Base-by-base conservation (phyloP, 35 echinoderm and acorn worm genomes). In the Stichopus chloronotus region DNA sequence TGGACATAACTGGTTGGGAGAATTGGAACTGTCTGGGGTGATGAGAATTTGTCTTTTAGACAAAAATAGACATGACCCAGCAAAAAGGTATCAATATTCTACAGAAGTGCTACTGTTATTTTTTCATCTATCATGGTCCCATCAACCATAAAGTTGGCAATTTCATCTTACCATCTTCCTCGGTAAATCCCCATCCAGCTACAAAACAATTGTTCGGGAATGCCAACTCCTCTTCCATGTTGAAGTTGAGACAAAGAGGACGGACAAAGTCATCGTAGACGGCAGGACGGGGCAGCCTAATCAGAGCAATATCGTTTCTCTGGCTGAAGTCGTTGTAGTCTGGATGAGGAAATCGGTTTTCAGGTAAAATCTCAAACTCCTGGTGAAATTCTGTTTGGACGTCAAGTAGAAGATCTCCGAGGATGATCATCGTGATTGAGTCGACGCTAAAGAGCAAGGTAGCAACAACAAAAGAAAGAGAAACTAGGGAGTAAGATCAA, bases 231-330 rank as follows among this genome's bases (percentile, higher is more conserved):
- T 91, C 90, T 4, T 56, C 9, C 52, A 13, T 11, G 20, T 19
- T 57, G 8, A 5, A 11, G 20, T 91, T 91, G 4, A 91, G 74
- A 72, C 90, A 91, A 19, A 91, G 52, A n/a, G 90, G 90, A 9
- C 76, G 90, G 17, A 91, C 90, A 56, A 54, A 78, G 4, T 78
- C 69, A 22, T 79, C 19, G 25, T 78, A 91, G 52, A 59, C 59
- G 7, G 76, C 76, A 0, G 90, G 56, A 24, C 43, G 71, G 3
- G 54, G 69, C n/a, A 91, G 54, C 21, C 58, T 91, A 19, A 91
- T 91, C 16, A 91, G 71, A 17, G 90, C 76, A 13, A 91, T 91
- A 72, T 91, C 90, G 52, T 91, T 91, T 13, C 90, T 77, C 22
- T 78, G 55, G 54, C 16, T 78, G 72, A 91, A 91, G 76, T 79